Percentiles rank a stretch among this genome's conserved stretches.
phyloP scores from a whole-genome alignment of 2,888 invertebrate genomes.

The Drosophila niveifrons region DNA sequence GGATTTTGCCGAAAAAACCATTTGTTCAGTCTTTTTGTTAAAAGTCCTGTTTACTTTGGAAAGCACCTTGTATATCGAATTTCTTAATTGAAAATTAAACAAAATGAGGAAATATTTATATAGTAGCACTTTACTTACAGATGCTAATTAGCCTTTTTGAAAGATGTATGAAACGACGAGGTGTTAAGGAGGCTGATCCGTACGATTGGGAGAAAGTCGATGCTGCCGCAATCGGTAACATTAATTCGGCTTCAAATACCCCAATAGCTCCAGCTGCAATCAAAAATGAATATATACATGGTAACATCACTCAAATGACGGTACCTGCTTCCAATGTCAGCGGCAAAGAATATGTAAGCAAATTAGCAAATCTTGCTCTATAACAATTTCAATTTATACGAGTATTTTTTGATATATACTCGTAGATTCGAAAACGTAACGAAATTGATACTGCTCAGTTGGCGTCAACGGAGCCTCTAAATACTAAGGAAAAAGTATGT shows the following conservation, averaged over 20 bases:
- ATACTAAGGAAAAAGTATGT: constrained; percentile 85
- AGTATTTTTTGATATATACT: background rate
- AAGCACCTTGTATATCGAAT: too few species aligned
- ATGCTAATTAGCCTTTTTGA: constrained; percentile 95
- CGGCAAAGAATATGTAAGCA: constrained; percentile 84
- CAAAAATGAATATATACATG: constrained; percentile 85
- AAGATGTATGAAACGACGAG: constrained; percentile 96
- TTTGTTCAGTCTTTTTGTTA: too few species aligned
- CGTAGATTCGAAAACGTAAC: constrained; percentile 89
- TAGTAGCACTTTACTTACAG: constrained; percentile 35
- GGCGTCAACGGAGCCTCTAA: constrained; percentile 88
- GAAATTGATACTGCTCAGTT: constrained; percentile 89
- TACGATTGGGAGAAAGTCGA: constrained; percentile 97
- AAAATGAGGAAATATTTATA: too few species aligned
- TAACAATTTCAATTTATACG: background rate
- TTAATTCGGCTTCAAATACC: constrained; percentile 84
- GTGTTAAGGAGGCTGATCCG: constrained; percentile 95
- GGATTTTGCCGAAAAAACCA: too few species aligned
- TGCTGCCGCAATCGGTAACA: constrained; percentile 70
- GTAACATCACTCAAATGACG: constrained; percentile 86
- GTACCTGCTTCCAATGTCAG: constrained; percentile 85
- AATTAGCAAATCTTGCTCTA: too few species aligned
- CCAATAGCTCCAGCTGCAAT: constrained; percentile 65
- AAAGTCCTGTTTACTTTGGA: too few species aligned
- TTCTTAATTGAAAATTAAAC: too few species aligned